phyloP scores from a whole-genome alignment of 1,140 invertebrate genomes.

The Eubasilissa regina region DNA sequence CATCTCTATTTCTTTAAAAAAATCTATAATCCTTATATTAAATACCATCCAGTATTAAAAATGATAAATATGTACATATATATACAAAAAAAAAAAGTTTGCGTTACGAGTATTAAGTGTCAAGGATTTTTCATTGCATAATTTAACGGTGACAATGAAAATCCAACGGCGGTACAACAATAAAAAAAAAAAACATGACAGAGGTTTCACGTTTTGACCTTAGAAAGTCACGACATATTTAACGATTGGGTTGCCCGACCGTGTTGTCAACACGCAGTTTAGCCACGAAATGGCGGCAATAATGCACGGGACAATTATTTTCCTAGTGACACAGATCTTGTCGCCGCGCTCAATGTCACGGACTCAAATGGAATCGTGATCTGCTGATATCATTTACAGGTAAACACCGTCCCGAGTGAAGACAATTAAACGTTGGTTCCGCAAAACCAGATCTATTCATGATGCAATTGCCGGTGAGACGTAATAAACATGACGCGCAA shows the following conservation, averaged over 20 bases:
- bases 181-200: conserved; percentile 1
- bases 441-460: neutral
- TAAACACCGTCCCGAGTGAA: neutral
- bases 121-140: conserved; percentile 24
- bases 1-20: too few relatives aligned
- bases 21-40: too few relatives aligned
- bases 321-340: conserved; percentile 23
- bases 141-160: conserved; percentile 16
- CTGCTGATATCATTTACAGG: conserved; percentile 30
- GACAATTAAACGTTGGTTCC: conserved; percentile 9
- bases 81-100: too few relatives aligned
- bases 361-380: conserved; percentile 17
- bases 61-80: too few relatives aligned
- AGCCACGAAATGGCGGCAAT: conserved; percentile 12
- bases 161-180: conserved; percentile 9
- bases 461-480: neutral
- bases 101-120: neutral
- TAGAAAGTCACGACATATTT: conserved; percentile 47
- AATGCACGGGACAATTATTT: conserved; percentile 20
- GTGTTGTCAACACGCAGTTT: neutral
- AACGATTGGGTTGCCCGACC: neutral
- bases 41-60: too few relatives aligned
- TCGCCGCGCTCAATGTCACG: conserved; percentile 41
- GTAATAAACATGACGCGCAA: neutral
- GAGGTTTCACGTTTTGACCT: conserved; percentile 47